Evolutionary conservation across 2,888 invertebrate species (phyloP), one percentile per base, ranked within the genome.

Genomic region (Tethea ocularis): DNA sequence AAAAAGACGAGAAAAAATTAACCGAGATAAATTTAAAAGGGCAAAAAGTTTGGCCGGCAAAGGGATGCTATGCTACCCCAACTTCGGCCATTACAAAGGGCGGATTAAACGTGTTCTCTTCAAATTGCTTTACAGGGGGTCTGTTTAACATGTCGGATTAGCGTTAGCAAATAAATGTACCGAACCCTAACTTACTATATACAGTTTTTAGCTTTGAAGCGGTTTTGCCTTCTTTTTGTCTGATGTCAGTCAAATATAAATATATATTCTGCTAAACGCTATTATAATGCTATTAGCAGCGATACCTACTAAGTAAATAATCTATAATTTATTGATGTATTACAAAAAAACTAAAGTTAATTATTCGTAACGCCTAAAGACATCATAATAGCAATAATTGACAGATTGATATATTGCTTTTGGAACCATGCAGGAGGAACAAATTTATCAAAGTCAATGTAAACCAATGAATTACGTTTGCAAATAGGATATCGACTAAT

Each of bases 71-170:
- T 8, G 29, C 29, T 29, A 7, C 29, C 63, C 67, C 63, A 80
- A 80, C 75, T 82, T 75, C 67, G 72, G 63, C 71, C 75, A 80
- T 84, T 82, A 83, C 75, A 78, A 80, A 77, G 78, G 78, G 64
- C 64, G 77, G 82, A 79, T 84, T 83, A 83, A 70, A 72, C 73
- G 71, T 76, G 82, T 79, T 79, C 76, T 41, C 80, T 80, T 78
- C 71, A 81, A 84, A 83, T 82, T 80, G 80, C 74, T 73, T 56
- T 66, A 69, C 64, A 66, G 60, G 67, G 68, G 68, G 67, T 74
- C 74, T 77, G 74, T 77, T 69, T 72, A 71, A 70, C 63, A 41
- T 41, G 72, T 62, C 62, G 76, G 81, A 79, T 82, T 79, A 81
- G 66, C 68, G 59, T 61, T 66, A 75, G 76, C 71, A 73, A 77